Conservation (phyloP, 2,888 invertebrate genomes). For the Cephus pygmeus region DNA sequence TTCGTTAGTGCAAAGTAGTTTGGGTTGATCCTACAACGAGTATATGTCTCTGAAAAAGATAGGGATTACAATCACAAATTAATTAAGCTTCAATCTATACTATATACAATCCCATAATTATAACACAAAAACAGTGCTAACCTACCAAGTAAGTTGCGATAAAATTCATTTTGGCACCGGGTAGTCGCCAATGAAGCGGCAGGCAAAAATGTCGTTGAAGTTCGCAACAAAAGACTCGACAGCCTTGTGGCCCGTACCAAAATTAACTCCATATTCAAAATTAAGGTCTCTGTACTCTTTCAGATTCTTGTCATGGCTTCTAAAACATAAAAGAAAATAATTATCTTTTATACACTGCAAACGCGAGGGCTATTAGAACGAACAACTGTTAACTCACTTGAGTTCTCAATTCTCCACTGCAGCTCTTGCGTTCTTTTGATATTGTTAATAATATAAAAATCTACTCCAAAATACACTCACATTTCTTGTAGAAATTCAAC, state of each 20-base stretch:
- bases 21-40: conserved; percentile 8
- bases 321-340: not conserved
- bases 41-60: conserved; percentile 27
- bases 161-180: conserved; percentile 31
- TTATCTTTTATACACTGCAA: not conserved
- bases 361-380: not conserved
- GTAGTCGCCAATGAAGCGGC: conserved; percentile 25
- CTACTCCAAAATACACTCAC: not conserved
- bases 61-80: not conserved
- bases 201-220: conserved; percentile 21
- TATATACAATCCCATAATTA: conserved; percentile 15
- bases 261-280: conserved; percentile 42
- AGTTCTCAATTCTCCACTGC: not conserved
- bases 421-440: not conserved
- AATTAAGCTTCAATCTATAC: not conserved
- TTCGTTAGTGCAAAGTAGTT: not conserved
- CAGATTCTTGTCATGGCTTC: not conserved
- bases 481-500: not conserved
- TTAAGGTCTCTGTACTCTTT: not conserved
- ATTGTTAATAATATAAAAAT: not conserved
- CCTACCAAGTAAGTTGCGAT: conserved; percentile 25
- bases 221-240: conserved; percentile 28
- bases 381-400: not conserved
- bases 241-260: conserved; percentile 36
- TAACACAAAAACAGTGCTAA: conserved; percentile 20